A percentile compares a stretch with the other conserved stretches of the same genome.
Evolutionary conservation across 2,888 invertebrate species (phyloP).

Genomic region (Caenorhabditis angaria): DNA sequence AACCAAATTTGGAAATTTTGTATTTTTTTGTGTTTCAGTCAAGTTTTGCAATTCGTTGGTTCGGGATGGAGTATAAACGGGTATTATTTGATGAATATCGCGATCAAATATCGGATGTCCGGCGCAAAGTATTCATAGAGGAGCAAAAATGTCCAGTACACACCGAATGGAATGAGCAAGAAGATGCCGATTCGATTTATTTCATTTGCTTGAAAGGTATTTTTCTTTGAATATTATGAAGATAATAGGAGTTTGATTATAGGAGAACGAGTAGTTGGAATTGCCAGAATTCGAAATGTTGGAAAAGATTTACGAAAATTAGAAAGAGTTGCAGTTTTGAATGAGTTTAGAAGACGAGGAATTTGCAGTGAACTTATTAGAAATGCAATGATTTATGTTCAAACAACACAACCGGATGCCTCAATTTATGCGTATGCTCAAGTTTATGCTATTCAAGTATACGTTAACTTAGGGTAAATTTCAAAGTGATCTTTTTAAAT

Average conservation of each 20-base stretch:
- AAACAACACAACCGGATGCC: slow-evolving; percentile 8
- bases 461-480: slow-evolving; percentile 24
- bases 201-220: slow-evolving; percentile 33
- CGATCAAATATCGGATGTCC: slow-evolving; percentile 18
- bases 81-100: slow-evolving; percentile 25
- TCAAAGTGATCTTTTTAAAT: too few species aligned
- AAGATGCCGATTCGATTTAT: slow-evolving; percentile 32
- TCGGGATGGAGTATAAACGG: slow-evolving; percentile 27
- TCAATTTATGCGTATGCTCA: slow-evolving; percentile 41
- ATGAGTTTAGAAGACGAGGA: slow-evolving; percentile 28
- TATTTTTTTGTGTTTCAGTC: too few species aligned
- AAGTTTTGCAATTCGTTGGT: background rate
- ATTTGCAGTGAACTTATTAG: slow-evolving; percentile 30
- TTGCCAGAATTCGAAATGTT: slow-evolving; percentile 21
- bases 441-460: slow-evolving; percentile 28
- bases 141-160: slow-evolving; percentile 46
- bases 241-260: background rate
- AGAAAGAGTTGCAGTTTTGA: slow-evolving; percentile 39
- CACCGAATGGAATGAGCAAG: slow-evolving; percentile 45
- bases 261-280: slow-evolving; percentile 29
- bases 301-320: slow-evolving; percentile 26
- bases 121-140: slow-evolving; percentile 38
- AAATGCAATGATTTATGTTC: slow-evolving; percentile 17
- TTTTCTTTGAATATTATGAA: background rate
- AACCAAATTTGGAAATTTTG: too few species aligned